Evolutionary conservation across 1,140 invertebrate genomes (phyloP).

Genomic region (Dendroctonus valens): DNA sequence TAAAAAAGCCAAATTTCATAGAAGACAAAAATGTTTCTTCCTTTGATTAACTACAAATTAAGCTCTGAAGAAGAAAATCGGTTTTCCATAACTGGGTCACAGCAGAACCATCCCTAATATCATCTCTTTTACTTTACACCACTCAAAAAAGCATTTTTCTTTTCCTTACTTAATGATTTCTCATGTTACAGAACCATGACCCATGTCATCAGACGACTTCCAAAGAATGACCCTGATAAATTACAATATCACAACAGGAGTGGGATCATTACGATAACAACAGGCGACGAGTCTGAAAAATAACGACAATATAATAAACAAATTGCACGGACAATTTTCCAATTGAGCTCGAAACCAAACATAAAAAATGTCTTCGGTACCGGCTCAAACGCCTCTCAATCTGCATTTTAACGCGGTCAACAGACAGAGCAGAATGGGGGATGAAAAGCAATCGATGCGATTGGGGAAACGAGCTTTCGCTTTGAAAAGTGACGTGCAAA

Average conservation of each 20-base stretch:
- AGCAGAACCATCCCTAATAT: neutral
- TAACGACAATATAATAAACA: slow-evolving; percentile 28
- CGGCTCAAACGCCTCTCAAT: slow-evolving; percentile 13
- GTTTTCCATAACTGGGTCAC: neutral
- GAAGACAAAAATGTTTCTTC: no score
- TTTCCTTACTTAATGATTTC: no score
- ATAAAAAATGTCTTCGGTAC: slow-evolving; percentile 28
- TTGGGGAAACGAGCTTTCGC: slow-evolving; percentile 6
- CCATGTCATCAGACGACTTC: no score
- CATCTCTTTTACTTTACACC: neutral
- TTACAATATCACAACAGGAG: neutral
- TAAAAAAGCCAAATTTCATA: no score
- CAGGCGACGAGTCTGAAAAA: slow-evolving; percentile 1
- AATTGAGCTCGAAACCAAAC: slow-evolving; percentile 12
- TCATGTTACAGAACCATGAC: no score
- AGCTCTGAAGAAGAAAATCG: no score
- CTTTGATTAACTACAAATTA: no score
- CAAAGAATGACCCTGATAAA: neutral
- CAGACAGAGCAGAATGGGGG: slow-evolving; percentile 11
- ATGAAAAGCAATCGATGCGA: slow-evolving; percentile 5
- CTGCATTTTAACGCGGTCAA: slow-evolving; percentile 33
- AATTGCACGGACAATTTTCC: slow-evolving; percentile 29
- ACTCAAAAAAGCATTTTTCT: neutral
- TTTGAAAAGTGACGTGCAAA: slow-evolving; percentile 27
- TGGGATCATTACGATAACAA: slow-evolving; percentile 2